Percentiles rank a stretch among this genome's conserved stretches.
These are phyloP conservation scores for Goniozus legneri DNA, from an alignment of 1,140 invertebrate genomes.

Conservation along the genomic window DNA sequence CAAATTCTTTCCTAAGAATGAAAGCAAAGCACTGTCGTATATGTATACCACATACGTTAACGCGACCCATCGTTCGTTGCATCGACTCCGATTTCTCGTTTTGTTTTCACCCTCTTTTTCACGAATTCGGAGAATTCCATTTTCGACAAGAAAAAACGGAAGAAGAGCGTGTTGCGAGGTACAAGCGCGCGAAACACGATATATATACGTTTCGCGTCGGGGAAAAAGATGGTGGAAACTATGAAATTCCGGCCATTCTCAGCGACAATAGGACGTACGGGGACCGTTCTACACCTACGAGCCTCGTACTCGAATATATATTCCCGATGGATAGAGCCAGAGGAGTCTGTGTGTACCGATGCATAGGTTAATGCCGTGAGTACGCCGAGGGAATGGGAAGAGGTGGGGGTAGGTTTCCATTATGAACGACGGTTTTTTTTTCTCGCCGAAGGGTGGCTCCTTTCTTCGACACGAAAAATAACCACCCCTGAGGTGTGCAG, in stretches of 20 bases:
- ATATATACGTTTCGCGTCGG: slow-evolving; percentile 11
- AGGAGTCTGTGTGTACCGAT: background rate
- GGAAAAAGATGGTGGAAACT: slow-evolving; percentile 40
- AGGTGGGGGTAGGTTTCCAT: slow-evolving; percentile 38
- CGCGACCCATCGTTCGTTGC: too few species aligned
- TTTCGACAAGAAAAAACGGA: slow-evolving; percentile 6
- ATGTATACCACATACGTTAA: too few species aligned
- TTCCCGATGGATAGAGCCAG: slow-evolving; percentile 34
- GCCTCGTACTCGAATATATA: slow-evolving; percentile 12
- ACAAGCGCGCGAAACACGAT: slow-evolving; percentile 33
- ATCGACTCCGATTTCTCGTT: background rate
- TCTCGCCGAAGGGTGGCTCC: slow-evolving; percentile 26
- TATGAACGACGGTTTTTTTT: slow-evolving; percentile 41
- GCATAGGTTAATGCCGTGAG: background rate
- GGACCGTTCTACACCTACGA: slow-evolving; percentile 22
- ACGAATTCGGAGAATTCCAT: too few species aligned
- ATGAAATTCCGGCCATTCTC: slow-evolving; percentile 41
- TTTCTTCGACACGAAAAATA: slow-evolving; percentile 46
- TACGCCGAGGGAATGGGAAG: background rate
- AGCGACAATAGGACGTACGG: slow-evolving; percentile 37
- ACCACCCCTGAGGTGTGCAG: slow-evolving; percentile 46
- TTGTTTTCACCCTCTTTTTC: background rate
- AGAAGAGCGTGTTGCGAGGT: slow-evolving; percentile 4
- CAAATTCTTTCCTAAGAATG: too few species aligned
- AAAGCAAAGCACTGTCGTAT: too few species aligned